A percentile compares a stretch with the other conserved stretches of the same genome.
Conservation (phyloP, 2,113 vertebrate genomes). For the Passer domesticus region DNA sequence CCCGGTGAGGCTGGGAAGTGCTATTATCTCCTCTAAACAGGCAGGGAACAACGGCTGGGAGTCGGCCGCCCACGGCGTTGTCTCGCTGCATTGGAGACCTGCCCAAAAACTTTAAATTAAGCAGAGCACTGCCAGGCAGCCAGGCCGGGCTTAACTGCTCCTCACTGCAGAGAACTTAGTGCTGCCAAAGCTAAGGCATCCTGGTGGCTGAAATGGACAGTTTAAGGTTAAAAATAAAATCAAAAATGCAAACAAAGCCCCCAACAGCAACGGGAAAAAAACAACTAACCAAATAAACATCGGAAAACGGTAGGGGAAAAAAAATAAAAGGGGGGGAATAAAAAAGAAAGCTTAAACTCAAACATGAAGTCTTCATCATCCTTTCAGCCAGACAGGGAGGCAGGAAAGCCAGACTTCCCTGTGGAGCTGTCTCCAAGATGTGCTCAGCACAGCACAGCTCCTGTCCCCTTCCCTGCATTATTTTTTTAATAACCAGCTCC, state of each 20-base stretch:
- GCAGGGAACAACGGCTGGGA: not conserved
- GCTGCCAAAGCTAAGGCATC: not conserved
- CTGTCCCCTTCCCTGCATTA: not conserved
- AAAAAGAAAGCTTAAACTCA: not conserved
- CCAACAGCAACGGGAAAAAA: fast-evolving
- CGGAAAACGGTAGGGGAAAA: fast-evolving
- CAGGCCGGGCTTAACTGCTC: not conserved
- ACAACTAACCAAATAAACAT: not conserved
- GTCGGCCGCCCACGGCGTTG: not conserved
- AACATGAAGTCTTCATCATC: not conserved
- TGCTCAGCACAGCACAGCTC: not conserved
- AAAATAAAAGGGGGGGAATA: not conserved
- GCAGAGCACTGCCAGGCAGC: not conserved
- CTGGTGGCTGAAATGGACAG: not conserved
- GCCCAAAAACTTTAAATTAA: not conserved
- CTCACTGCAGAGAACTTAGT: not conserved
- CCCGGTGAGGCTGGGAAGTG: not conserved
- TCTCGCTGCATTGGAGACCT: not conserved
- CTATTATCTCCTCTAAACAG: conserved; percentile 51
- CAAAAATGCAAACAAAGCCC: fast-evolving
- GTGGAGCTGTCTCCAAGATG: not conserved
- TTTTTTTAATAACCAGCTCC: not conserved
- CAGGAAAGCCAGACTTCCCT: not conserved
- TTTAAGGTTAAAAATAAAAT: not conserved
- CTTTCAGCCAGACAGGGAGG: not conserved